A percentile compares a stretch with the other conserved stretches of the same genome.
Conservation (phyloP, 2,113 vertebrate genomes). For the Myotis davidii region DNA sequence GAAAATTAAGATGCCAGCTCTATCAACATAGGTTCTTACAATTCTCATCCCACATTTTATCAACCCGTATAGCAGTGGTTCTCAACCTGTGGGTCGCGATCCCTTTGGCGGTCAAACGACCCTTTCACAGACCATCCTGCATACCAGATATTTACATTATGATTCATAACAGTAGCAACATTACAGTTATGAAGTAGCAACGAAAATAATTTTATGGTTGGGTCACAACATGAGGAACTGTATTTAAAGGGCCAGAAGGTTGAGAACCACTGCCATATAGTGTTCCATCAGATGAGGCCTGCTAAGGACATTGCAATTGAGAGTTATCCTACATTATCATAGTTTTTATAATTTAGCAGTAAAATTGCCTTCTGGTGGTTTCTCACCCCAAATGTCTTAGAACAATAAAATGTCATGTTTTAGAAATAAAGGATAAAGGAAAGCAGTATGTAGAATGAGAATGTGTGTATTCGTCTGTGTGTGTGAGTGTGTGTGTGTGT, state of each 20-base stretch:
- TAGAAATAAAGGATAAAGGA: conserved; percentile 12
- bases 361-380: neutral
- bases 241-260: no score
- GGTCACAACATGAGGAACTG: no score
- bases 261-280: neutral
- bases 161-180: no score
- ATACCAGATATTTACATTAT: no score
- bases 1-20: neutral
- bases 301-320: neutral
- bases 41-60: neutral
- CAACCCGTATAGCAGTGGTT: neutral
- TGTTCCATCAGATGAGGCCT: neutral
- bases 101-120: no score
- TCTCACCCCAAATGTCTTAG: neutral
- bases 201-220: no score
- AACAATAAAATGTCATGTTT: neutral
- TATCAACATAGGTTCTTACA: neutral
- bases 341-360: neutral
- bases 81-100: no score
- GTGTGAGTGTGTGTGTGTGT: neutral
- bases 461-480: neutral
- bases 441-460: neutral
- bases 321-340: neutral
- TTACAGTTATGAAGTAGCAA: no score
- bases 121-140: no score